Percentiles rank a stretch among this genome's conserved stretches.
phyloP scores from a whole-genome alignment of 2,797 vertebrate genomes.

The Hoplostethus mediterraneus region DNA sequence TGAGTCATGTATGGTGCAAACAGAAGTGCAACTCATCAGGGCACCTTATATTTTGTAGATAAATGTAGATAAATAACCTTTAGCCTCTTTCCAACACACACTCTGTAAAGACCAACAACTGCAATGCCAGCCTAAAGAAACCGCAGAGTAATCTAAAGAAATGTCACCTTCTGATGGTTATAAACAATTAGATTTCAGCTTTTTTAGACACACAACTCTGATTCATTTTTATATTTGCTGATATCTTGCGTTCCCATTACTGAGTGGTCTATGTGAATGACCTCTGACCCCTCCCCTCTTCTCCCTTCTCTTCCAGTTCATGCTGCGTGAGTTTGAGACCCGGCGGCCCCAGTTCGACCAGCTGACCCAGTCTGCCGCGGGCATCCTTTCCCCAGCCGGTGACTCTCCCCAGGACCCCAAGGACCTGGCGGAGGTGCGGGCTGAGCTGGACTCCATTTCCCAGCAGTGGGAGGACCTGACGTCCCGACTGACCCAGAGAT shows the following conservation, averaged over 20 bases:
- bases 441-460: constrained; percentile 90
- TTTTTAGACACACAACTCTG: too few relatives aligned
- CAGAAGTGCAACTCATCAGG: neutral
- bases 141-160: too few relatives aligned
- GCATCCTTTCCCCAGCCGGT: constrained; percentile 88
- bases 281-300: neutral
- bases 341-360: constrained; percentile 94
- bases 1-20: neutral
- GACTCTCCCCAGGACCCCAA: constrained; percentile 83
- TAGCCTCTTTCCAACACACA: too few relatives aligned
- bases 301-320: constrained; percentile 86
- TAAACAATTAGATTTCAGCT: too few relatives aligned
- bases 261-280: neutral
- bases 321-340: constrained; percentile 98
- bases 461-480: constrained; percentile 93
- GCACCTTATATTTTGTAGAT: too few relatives aligned
- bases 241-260: neutral
- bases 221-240: neutral
- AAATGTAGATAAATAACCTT: too few relatives aligned
- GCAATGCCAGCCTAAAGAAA: too few relatives aligned
- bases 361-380: constrained; percentile 92
- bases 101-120: too few relatives aligned
- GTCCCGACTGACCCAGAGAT: constrained; percentile 88
- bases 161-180: too few relatives aligned
- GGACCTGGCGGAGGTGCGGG: constrained; percentile 86